A percentile compares a stretch with the other conserved stretches of the same genome.
Conservation (phyloP, 92 coral and sea anemone genomes). For the Plumapathes pennacea region DNA sequence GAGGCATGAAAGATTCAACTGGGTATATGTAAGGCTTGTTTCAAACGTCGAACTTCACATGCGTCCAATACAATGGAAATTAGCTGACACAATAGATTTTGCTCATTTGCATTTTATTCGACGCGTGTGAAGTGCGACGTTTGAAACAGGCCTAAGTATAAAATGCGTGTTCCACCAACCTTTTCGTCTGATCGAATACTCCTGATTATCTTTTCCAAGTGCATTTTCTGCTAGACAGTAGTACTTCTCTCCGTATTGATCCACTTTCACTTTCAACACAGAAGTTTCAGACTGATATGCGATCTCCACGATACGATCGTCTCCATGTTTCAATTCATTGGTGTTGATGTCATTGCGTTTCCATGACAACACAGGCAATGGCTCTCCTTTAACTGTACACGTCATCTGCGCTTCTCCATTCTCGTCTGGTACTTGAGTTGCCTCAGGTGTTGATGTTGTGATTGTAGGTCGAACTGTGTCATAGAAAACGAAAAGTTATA, state of each 20-base stretch:
- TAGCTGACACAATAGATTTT: too few species aligned
- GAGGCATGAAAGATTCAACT: too few species aligned
- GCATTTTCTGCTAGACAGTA: constrained; percentile 70
- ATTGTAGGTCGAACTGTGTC: constrained; percentile 61
- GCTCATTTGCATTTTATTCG: too few species aligned
- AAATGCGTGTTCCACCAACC: constrained; percentile 30
- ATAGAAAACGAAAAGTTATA: too few species aligned
- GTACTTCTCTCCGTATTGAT: constrained; percentile 43
- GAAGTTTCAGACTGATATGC: background rate
- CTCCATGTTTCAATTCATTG: background rate
- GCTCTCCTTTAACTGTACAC: constrained; percentile 44
- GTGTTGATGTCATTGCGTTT: constrained; percentile 31
- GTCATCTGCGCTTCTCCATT: constrained; percentile 16
- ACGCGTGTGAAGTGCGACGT: too few species aligned
- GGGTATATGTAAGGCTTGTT: too few species aligned
- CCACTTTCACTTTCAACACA: constrained; percentile 20
- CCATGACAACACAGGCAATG: constrained; percentile 32
- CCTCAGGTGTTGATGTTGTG: constrained; percentile 48
- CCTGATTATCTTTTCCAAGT: constrained; percentile 61
- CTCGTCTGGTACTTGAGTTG: constrained; percentile 60
- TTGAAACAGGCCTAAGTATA: too few species aligned
- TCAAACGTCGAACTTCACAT: constrained; percentile 1
- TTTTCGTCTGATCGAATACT: constrained; percentile 66
- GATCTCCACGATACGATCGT: constrained; percentile 20
- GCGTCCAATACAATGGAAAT: too few species aligned